Percentiles rank a stretch among this genome's conserved stretches.
Evolutionary conservation across 2,797 vertebrate species (phyloP).

Genomic region (Sebastes nivosus): DNA sequence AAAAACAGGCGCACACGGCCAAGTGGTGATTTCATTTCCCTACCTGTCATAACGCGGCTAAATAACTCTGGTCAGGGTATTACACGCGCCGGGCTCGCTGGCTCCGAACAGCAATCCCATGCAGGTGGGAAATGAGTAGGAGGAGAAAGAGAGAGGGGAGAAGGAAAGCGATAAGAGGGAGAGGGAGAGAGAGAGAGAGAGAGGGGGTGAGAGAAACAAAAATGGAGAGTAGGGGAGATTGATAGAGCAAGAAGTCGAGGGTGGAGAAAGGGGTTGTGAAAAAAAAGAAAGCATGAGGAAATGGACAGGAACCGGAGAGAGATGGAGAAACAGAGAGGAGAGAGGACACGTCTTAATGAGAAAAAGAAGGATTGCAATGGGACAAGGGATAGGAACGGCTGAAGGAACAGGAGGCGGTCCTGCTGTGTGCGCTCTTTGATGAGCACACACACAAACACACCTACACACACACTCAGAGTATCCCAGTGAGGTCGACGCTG

Average conservation of each 20-base stretch:
- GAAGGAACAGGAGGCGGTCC: conserved; percentile 55
- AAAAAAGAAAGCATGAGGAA: conserved; percentile 9
- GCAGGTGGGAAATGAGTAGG: conserved; percentile 70
- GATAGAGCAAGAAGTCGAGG: conserved; percentile 28
- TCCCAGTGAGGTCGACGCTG: conserved; percentile 43
- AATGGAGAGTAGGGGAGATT: conserved; percentile 36
- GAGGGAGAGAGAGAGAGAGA: neutral
- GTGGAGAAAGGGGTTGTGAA: neutral
- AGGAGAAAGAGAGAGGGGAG: conserved; percentile 20
- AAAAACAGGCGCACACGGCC: conserved; percentile 49
- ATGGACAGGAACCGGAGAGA: conserved; percentile 14
- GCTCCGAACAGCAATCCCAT: conserved; percentile 62
- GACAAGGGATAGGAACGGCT: conserved; percentile 18
- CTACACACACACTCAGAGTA: conserved; percentile 9
- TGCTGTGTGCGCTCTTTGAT: conserved; percentile 15
- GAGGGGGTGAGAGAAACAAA: conserved; percentile 20
- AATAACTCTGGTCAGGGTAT: conserved; percentile 78
- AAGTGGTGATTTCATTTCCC: conserved; percentile 78
- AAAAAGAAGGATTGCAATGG: conserved; percentile 60
- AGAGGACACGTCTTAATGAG: conserved; percentile 40
- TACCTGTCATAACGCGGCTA: conserved; percentile 72
- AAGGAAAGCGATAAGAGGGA: conserved; percentile 34
- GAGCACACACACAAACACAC: neutral
- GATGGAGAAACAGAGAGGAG: conserved; percentile 12
- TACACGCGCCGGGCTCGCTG: conserved; percentile 57